A percentile compares a stretch with the other conserved stretches of the same genome.
Conservation (phyloP, 2,888 invertebrate species). For the Onthophagus sagittarius region DNA sequence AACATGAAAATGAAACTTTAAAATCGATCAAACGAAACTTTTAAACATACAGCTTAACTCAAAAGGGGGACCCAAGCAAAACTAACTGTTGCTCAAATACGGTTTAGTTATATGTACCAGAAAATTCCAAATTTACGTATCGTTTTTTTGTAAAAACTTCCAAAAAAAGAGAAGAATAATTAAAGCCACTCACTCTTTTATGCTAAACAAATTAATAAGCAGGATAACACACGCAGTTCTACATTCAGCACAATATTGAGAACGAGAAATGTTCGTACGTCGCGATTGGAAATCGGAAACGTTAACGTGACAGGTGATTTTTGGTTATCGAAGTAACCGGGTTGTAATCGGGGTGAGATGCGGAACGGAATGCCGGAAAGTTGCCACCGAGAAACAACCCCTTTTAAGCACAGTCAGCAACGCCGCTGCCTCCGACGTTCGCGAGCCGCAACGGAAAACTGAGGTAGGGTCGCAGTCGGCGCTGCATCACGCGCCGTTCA, state of each 20-base stretch:
- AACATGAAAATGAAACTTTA: not conserved
- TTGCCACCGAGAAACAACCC: not conserved
- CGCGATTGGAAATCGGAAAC: no score
- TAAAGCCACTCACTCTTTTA: not conserved
- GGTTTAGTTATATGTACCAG: not conserved
- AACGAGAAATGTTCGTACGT: not conserved
- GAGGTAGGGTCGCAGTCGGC: constrained; percentile 14
- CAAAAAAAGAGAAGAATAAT: not conserved
- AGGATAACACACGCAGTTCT: not conserved
- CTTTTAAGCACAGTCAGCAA: not conserved
- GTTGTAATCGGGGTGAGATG: not conserved
- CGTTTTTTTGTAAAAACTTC: not conserved
- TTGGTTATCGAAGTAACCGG: not conserved
- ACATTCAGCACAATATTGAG: not conserved
- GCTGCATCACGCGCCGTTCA: constrained; percentile 15
- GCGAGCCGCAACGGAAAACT: constrained; percentile 11
- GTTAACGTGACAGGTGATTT: not conserved
- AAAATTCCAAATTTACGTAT: not conserved
- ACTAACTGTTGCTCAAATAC: not conserved
- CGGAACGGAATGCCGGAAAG: not conserved
- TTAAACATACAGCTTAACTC: not conserved
- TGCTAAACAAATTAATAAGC: not conserved
- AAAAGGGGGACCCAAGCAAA: no score
- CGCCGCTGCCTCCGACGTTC: not conserved
- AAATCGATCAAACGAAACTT: not conserved